These are phyloP conservation scores for Tuta absoluta DNA, from an alignment of 2,888 invertebrate genomes.

Conservation along the genomic window DNA sequence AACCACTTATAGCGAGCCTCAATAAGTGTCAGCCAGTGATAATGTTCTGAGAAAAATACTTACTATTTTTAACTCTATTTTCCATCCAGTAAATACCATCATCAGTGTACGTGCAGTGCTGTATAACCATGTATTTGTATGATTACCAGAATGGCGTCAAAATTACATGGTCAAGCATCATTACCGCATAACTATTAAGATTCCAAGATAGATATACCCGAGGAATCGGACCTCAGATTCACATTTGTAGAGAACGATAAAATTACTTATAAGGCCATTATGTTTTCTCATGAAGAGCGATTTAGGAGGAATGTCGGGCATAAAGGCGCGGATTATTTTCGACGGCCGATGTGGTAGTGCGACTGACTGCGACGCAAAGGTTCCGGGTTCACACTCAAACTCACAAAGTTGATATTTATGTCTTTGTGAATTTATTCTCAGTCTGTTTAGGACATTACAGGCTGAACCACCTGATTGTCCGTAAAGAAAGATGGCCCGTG, in stretches of 20 bases:
- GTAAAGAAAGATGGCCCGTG: too few relatives aligned
- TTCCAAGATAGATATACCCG: not conserved
- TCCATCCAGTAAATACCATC: constrained; percentile 15
- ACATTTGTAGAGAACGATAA: not conserved
- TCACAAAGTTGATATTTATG: too few relatives aligned
- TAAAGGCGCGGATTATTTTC: too few relatives aligned
- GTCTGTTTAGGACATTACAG: too few relatives aligned
- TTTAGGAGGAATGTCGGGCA: not conserved
- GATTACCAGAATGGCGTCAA: constrained; percentile 14
- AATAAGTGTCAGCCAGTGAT: not conserved
- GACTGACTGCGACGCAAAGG: too few relatives aligned
- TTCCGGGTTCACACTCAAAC: too few relatives aligned
- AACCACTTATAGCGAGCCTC: not conserved
- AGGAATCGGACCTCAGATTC: not conserved
- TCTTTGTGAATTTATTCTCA: too few relatives aligned
- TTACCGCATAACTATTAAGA: constrained; percentile 18
- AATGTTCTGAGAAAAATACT: constrained; percentile 5
- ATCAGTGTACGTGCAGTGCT: constrained; percentile 4
- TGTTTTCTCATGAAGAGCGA: not conserved
- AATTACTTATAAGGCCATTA: constrained; percentile 3
- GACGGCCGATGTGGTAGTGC: too few relatives aligned
- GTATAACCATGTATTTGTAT: constrained; percentile 7
- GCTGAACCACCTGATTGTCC: too few relatives aligned
- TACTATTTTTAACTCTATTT: constrained; percentile 6
- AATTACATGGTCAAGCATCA: constrained; percentile 13